phyloP scores from a whole-genome alignment of 2,888 invertebrate genomes.

The Acleris literana region DNA sequence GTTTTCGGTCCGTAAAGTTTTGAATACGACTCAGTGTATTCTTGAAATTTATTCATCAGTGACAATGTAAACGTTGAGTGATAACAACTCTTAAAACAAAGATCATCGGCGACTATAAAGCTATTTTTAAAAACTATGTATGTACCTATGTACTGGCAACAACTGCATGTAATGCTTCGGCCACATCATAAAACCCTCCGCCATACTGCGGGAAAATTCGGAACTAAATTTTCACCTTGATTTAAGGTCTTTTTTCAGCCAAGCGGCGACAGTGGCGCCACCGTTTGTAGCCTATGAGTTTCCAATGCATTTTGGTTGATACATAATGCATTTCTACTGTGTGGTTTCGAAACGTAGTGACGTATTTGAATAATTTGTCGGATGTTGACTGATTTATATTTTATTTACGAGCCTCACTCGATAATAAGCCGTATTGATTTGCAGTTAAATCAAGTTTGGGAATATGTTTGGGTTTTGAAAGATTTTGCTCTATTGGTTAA shows the following conservation, averaged over 20 bases:
- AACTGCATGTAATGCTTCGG: slow-evolving; percentile 10
- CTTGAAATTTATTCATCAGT: no score
- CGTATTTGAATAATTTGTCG: slow-evolving; percentile 29
- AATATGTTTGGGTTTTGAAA: slow-evolving; percentile 9
- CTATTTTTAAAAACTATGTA: not conserved
- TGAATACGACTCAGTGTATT: no score
- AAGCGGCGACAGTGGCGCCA: slow-evolving; percentile 7
- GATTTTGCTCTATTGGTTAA: slow-evolving; percentile 3
- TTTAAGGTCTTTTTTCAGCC: slow-evolving; percentile 1
- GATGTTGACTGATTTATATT: slow-evolving; percentile 29
- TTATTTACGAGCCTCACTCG: slow-evolving; percentile 17
- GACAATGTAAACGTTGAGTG: not conserved
- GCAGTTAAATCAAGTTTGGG: slow-evolving; percentile 22
- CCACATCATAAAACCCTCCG: not conserved
- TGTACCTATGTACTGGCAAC: not conserved
- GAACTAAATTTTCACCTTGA: not conserved
- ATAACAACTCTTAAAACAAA: not conserved
- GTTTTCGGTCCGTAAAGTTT: no score
- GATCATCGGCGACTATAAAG: not conserved
- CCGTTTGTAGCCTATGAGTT: not conserved
- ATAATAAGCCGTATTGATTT: slow-evolving; percentile 17
- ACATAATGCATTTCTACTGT: slow-evolving; percentile 19
- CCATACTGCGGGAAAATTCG: slow-evolving; percentile 2
- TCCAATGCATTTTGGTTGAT: slow-evolving; percentile 17
- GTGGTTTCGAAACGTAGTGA: slow-evolving; percentile 20